These are phyloP conservation scores for Sarcophaga caerulescens DNA, from an alignment of 2,888 invertebrate species.

Conservation along the genomic window DNA sequence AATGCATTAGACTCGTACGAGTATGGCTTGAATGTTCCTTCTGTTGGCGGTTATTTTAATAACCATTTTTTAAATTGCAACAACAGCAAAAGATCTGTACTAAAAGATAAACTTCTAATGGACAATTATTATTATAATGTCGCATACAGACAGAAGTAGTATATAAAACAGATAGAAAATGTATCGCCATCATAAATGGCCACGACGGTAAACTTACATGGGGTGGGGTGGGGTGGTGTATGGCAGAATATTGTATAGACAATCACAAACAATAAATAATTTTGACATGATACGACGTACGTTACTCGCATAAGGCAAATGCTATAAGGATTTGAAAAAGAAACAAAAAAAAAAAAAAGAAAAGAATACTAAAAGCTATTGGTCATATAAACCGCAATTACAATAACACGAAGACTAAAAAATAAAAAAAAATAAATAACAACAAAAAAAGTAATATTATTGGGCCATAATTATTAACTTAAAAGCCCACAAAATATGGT, in stretches of 20 bases:
- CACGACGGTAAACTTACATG: conserved; percentile 47
- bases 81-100: conserved; percentile 72
- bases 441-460: not conserved
- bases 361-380: not conserved
- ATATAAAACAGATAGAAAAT: conserved; percentile 35
- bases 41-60: conserved; percentile 22
- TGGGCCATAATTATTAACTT: conserved; percentile 35
- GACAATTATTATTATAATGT: conserved; percentile 51
- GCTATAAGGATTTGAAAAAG: conserved; percentile 25
- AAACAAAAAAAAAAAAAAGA: not conserved
- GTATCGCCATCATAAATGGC: conserved; percentile 36
- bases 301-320: conserved; percentile 14
- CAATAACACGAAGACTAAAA: not conserved
- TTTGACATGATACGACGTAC: conserved; percentile 49
- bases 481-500: conserved; percentile 32
- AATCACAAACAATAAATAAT: conserved; percentile 19
- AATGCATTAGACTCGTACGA: conserved; percentile 18
- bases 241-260: not conserved
- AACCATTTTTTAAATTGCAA: conserved; percentile 65
- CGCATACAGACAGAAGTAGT: not conserved
- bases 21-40: conserved; percentile 21
- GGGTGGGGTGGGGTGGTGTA: not conserved
- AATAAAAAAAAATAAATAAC: not conserved
- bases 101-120: conserved; percentile 72
- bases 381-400: conserved; percentile 33